Evolutionary conservation across 2,888 invertebrate genomes (phyloP).

Genomic region (Eupithecia exiguata): DNA sequence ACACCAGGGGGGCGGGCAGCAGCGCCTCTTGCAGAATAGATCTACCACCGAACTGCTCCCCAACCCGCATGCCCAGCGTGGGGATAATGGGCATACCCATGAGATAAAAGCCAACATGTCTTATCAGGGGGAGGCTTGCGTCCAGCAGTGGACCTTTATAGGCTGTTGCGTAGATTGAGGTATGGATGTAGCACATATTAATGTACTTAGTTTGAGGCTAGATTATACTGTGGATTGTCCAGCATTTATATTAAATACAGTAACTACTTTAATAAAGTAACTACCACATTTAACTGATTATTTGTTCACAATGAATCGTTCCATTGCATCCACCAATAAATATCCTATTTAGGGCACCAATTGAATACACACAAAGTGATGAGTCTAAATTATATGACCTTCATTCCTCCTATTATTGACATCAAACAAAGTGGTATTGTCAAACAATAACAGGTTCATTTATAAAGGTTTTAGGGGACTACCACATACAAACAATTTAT

Average conservation of each 20-base stretch:
- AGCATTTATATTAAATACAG: not conserved
- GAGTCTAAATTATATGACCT: not conserved
- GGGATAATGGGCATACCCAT: too few species aligned
- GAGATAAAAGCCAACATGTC: too few species aligned
- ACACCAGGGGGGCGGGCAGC: too few species aligned
- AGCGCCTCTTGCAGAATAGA: too few species aligned
- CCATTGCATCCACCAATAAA: not conserved
- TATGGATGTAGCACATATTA: not conserved
- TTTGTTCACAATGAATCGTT: not conserved
- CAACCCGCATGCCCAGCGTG: too few species aligned
- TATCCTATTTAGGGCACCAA: not conserved
- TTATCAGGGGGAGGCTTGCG: too few species aligned
- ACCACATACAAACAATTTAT: not conserved
- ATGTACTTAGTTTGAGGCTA: not conserved
- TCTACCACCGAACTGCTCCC: too few species aligned
- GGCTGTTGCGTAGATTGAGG: too few species aligned
- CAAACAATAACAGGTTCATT: not conserved
- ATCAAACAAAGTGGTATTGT: not conserved
- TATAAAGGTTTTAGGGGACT: not conserved
- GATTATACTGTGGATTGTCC: not conserved
- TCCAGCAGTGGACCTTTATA: too few species aligned
- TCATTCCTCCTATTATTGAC: not conserved
- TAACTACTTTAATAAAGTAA: too few species aligned
- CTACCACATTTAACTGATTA: not conserved
- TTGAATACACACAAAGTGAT: constrained; percentile 1